Conservation (phyloP, 2,888 invertebrate species). For the Drosophila robusta region DNA sequence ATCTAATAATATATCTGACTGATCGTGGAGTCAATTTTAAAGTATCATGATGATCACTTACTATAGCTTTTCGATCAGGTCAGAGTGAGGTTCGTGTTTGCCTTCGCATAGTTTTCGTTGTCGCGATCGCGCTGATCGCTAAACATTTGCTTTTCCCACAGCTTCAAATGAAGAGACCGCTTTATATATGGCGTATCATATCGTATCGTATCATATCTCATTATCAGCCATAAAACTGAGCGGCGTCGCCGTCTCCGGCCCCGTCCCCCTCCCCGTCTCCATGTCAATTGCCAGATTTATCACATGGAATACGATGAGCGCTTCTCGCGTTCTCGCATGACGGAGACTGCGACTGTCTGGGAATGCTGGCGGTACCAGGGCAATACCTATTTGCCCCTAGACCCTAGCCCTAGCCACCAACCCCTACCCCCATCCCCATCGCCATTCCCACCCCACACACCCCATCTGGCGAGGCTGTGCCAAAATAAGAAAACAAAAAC, state of each 20-base stretch:
- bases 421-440: background rate
- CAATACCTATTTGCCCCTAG: conserved; percentile 1
- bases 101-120: background rate
- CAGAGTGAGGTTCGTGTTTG: background rate
- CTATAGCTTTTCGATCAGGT: too few species aligned
- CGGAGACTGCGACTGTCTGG: conserved; percentile 37
- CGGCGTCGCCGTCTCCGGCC: conserved; percentile 24
- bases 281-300: conserved; percentile 72
- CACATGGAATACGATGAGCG: conserved; percentile 36
- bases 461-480: conserved; percentile 31
- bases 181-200: conserved; percentile 1
- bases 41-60: too few species aligned
- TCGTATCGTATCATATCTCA: conserved; percentile 37
- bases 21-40: too few species aligned
- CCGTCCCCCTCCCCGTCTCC: conserved; percentile 6
- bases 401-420: too few species aligned
- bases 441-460: too few species aligned
- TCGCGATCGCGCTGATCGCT: background rate
- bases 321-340: conserved; percentile 21
- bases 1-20: too few species aligned
- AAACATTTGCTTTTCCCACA: conserved; percentile 46
- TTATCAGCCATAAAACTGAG: conserved; percentile 56
- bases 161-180: conserved; percentile 44
- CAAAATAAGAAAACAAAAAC: conserved; percentile 38
- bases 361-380: conserved; percentile 21